phyloP scores from a whole-genome alignment of 2,888 invertebrate genomes.

The Metacarcinus magister region DNA sequence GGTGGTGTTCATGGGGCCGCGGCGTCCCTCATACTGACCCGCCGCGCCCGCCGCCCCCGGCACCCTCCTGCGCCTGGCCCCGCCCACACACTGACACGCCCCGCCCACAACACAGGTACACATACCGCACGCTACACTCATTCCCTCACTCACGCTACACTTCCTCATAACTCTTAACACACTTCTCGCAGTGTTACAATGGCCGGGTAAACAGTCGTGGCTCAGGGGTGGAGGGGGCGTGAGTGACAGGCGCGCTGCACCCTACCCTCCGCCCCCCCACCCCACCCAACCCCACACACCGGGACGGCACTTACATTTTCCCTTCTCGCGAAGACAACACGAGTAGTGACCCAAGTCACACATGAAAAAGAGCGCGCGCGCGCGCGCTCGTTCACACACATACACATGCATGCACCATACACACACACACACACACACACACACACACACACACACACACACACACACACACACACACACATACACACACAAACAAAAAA shows the following conservation, averaged over 20 bases:
- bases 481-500: not conserved
- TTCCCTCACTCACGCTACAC: conserved; percentile 10
- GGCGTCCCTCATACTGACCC: conserved; percentile 80
- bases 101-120: conserved; percentile 64
- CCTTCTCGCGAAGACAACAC: not conserved
- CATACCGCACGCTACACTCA: conserved; percentile 36
- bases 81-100: conserved; percentile 57
- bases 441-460: conserved; percentile 30
- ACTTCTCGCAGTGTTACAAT: conserved; percentile 59
- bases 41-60: conserved; percentile 62
- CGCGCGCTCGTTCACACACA: too few species aligned
- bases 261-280: not conserved
- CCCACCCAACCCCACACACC: conserved; percentile 51
- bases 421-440: conserved; percentile 27
- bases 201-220: conserved; percentile 3
- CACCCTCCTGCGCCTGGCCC: conserved; percentile 62
- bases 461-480: not conserved
- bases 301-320: not conserved
- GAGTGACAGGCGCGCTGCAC: not conserved
- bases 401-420: too few species aligned
- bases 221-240: not conserved
- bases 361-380: too few species aligned
- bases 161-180: conserved; percentile 54
- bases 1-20: conserved; percentile 82
- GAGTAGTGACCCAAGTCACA: not conserved